Conservation (phyloP, 2,888 invertebrate genomes). For the Drosophila paramelanica region DNA sequence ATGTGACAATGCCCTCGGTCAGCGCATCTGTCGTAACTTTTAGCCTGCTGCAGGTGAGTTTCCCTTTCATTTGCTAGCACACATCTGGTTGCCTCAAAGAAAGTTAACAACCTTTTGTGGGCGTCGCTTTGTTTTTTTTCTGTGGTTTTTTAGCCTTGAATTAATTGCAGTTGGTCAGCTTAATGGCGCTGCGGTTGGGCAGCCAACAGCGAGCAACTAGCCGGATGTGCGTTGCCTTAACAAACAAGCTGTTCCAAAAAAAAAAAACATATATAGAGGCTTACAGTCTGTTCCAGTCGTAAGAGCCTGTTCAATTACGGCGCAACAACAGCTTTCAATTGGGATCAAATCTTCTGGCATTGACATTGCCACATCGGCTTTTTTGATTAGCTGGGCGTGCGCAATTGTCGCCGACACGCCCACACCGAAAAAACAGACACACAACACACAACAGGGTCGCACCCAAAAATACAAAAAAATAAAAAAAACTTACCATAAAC, state of each 20-base stretch:
- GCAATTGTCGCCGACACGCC: slow-evolving; percentile 59
- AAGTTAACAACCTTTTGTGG: slow-evolving; percentile 52
- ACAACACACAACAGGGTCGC: slow-evolving; percentile 10
- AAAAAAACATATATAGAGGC: slow-evolving; percentile 31
- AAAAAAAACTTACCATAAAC: slow-evolving; percentile 67
- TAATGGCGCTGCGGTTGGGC: slow-evolving; percentile 55
- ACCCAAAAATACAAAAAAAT: slow-evolving; percentile 1
- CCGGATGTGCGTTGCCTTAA: slow-evolving; percentile 55
- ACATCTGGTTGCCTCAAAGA: slow-evolving; percentile 47
- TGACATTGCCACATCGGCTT: slow-evolving; percentile 71
- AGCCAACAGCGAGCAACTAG: slow-evolving; percentile 28
- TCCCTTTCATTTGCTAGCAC: slow-evolving; percentile 66
- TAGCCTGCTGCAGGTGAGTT: slow-evolving; percentile 35
- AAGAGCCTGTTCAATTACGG: slow-evolving; percentile 29
- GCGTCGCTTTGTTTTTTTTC: slow-evolving; percentile 26
- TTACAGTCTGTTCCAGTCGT: slow-evolving; percentile 42
- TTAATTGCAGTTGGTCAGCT: slow-evolving; percentile 36
- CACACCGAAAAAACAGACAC: slow-evolving; percentile 12
- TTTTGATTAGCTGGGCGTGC: slow-evolving; percentile 54
- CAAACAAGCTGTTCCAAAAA: slow-evolving; percentile 24
- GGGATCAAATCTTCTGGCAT: slow-evolving; percentile 56
- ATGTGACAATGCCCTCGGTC: slow-evolving; percentile 74
- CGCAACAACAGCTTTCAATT: slow-evolving; percentile 23
- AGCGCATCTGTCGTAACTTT: slow-evolving; percentile 26
- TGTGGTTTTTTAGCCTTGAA: slow-evolving; percentile 46